phyloP scores from a whole-genome alignment of 92 coral and sea anemone genomes.

The Micromussa lordhowensis region DNA sequence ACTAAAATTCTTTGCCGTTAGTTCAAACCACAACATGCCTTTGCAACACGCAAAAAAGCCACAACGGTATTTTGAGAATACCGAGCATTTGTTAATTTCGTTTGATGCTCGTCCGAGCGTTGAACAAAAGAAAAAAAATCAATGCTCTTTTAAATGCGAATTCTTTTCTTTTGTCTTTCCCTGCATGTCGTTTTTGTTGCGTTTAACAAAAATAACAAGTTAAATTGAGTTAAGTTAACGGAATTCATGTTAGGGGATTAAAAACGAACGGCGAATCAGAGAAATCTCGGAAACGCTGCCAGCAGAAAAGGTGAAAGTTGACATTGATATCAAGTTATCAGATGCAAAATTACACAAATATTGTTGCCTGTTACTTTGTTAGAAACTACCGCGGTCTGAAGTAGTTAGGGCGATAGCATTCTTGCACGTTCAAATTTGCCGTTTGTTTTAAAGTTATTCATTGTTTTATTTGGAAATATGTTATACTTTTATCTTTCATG shows the following conservation, averaged over 20 bases:
- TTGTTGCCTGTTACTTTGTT: too few species aligned
- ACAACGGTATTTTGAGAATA: neutral
- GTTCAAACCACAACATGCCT: neutral
- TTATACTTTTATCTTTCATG: neutral
- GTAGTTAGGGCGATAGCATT: neutral
- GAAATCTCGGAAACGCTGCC: neutral
- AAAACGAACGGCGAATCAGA: neutral
- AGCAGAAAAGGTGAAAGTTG: neutral
- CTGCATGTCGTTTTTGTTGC: neutral
- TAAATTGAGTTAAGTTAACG: neutral
- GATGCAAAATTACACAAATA: neutral
- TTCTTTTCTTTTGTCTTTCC: neutral
- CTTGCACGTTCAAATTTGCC: neutral
- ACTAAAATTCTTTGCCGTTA: neutral
- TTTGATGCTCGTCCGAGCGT: neutral
- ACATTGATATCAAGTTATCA: neutral
- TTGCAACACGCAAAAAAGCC: neutral
- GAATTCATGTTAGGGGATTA: neutral
- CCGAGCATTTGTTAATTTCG: neutral
- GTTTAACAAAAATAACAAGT: slow-evolving; percentile 4
- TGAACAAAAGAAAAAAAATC: neutral
- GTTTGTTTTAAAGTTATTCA: neutral
- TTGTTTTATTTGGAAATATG: neutral
- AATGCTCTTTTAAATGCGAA: neutral
- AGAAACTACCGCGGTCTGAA: neutral